phyloP scores from a whole-genome alignment of 1,140 invertebrate genomes.

The Pectinophora gossypiella region DNA sequence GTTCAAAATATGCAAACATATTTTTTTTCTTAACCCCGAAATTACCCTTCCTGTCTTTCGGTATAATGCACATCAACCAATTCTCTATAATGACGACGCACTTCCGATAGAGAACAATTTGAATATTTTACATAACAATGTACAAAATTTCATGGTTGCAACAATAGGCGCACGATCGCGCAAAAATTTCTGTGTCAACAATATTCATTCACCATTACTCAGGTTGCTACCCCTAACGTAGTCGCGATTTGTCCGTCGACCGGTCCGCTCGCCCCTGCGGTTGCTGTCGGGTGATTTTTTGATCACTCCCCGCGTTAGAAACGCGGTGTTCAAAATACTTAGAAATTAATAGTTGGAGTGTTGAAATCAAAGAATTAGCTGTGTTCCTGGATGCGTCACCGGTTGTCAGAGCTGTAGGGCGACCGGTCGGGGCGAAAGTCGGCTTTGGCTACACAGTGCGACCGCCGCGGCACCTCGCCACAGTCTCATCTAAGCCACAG shows the following conservation, averaged over 20 bases:
- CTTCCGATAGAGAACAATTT: constrained; percentile 14
- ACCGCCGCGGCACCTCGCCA: constrained; percentile 57
- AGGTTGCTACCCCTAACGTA: constrained; percentile 33
- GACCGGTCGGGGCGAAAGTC: constrained; percentile 71
- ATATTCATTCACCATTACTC: constrained; percentile 38
- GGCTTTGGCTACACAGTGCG: constrained; percentile 55
- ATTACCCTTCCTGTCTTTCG: background rate
- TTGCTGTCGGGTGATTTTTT: too few relatives aligned
- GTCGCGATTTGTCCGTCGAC: constrained; percentile 18
- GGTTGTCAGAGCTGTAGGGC: constrained; percentile 61
- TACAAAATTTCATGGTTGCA: constrained; percentile 20
- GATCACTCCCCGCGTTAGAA: background rate
- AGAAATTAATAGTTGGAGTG: background rate
- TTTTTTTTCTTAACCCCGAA: background rate
- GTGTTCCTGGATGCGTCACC: constrained; percentile 65
- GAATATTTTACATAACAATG: constrained; percentile 18
- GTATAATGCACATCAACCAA: constrained; percentile 3
- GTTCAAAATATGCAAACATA: background rate
- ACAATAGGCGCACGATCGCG: constrained; percentile 35
- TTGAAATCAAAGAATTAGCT: constrained; percentile 45
- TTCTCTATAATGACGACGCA: constrained; percentile 13
- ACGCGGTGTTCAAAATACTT: background rate
- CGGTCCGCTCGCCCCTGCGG: background rate
- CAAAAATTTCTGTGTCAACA: constrained; percentile 42
- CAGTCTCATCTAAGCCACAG: constrained; percentile 73